phyloP scores from a whole-genome alignment of 2,113 vertebrate genomes.

The Syrrhaptes paradoxus region DNA sequence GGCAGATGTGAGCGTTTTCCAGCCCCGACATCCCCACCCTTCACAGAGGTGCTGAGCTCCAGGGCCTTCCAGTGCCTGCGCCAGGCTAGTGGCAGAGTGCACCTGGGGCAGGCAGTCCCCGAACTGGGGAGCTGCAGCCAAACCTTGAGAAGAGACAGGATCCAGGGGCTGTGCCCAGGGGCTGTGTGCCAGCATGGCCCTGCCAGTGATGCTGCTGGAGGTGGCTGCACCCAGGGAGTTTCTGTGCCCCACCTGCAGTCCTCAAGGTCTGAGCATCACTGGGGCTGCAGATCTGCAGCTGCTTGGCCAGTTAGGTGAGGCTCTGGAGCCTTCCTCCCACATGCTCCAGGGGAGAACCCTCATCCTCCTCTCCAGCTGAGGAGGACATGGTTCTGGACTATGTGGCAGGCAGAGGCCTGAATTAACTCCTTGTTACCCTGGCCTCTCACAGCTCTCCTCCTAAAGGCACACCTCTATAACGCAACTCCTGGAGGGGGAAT shows the following conservation, averaged over 20 bases:
- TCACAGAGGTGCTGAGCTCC: not conserved
- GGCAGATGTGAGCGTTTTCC: not conserved
- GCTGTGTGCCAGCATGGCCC: not conserved
- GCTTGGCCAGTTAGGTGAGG: not conserved
- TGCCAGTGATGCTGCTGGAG: not conserved
- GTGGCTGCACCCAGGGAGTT: not conserved
- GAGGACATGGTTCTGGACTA: not conserved
- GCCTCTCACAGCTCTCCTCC: not conserved
- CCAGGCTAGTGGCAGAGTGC: not conserved
- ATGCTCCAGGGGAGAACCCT: not conserved
- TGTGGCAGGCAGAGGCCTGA: not conserved
- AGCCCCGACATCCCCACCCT: not conserved
- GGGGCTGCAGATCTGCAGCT: not conserved
- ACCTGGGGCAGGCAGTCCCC: not conserved
- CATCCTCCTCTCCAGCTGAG: not conserved
- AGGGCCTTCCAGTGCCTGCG: fast-evolving
- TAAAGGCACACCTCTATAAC: not conserved
- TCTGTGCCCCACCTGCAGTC: not conserved
- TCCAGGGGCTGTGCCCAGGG: not conserved
- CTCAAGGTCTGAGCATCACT: not conserved
- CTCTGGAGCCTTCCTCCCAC: not conserved
- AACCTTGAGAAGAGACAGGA: not conserved
- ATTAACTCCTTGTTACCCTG: not conserved
- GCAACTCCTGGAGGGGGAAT: not conserved
- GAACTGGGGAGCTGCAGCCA: not conserved